Evolutionary conservation across 2,797 vertebrate species (phyloP), one percentile per base, ranked within the genome.

Genomic region (Trachops cirrhosus): DNA sequence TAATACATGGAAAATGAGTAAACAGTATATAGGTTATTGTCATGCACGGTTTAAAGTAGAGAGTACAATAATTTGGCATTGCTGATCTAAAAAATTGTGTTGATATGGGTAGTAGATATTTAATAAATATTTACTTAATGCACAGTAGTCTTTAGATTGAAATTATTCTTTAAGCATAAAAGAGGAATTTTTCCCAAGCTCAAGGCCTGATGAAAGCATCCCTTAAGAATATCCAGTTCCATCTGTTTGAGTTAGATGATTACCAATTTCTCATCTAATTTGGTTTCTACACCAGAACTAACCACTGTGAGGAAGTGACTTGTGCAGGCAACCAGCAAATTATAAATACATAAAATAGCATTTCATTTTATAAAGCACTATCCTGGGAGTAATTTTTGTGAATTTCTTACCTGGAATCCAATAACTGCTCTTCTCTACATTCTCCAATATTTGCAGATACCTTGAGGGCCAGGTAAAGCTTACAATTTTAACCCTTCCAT

Each of bases 301-400:
- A 96, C 46, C 52, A 73, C 39, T 34, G 7, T 62, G 75, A 77
- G 41, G 46, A 93, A 78, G 39, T 88, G 19, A 48, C 48, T 77
- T 89, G 79, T 59, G 32, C 26, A 95, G 62, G 44, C 39, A 91
- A 67, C 52, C 86, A 95, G 44, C 80, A 91, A 87, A 91, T 79
- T 46, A 8, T 57, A 84, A 91, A 78, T 52, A 73, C 19, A 74
- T 79, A 68, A 74, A 79, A 79, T 59, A 68, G 29, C 14, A 78
- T 87, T 86, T 86, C 26, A 2, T 26, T 59, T 92, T 80, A 57
- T 87, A 73, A 84, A 91, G 79, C 46, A 74, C 39, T 88, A 41
- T 85, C 71, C 37, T 62, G 77, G 75, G 71, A 96, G 9, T 84
- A 89, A 79, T 70, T 85, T 22, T 64, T 77, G 46, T 86, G 59